phyloP scores from a whole-genome alignment of 1,140 invertebrate species.

The Paraescarpia echinospica region DNA sequence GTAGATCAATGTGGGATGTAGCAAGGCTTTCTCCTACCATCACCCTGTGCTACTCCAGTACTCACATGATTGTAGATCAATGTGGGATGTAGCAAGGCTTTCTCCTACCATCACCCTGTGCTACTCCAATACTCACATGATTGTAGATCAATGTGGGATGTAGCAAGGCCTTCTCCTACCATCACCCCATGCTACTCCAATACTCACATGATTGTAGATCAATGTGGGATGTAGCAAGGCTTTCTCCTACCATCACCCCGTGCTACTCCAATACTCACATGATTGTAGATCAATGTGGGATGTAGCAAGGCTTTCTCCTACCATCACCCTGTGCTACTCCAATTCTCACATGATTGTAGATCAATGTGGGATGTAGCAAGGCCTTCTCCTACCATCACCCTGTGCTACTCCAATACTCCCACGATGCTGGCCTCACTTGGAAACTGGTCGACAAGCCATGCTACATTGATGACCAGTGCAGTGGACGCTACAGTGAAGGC shows the following conservation, averaged over 20 bases:
- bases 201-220: slow-evolving; percentile 52
- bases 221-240: slow-evolving; percentile 50
- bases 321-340: background rate
- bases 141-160: too few relatives aligned
- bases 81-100: too few relatives aligned
- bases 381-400: slow-evolving; percentile 49
- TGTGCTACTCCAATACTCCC: slow-evolving; percentile 51
- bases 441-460: slow-evolving; percentile 48
- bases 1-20: too few relatives aligned
- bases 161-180: too few relatives aligned
- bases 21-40: too few relatives aligned
- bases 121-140: too few relatives aligned
- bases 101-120: too few relatives aligned
- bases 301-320: slow-evolving; percentile 23
- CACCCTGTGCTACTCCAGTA: too few relatives aligned
- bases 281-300: slow-evolving; percentile 47
- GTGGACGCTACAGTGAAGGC: slow-evolving; percentile 43
- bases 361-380: slow-evolving; percentile 55
- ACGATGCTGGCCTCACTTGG: slow-evolving; percentile 48
- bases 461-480: slow-evolving; percentile 46
- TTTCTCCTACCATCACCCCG: slow-evolving; percentile 38
- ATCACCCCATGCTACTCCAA: slow-evolving; percentile 33
- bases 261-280: slow-evolving; percentile 50
- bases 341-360: slow-evolving; percentile 35
- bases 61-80: too few relatives aligned